Evolutionary conservation across 64 coral and sea anemone genomes (phyloP), one percentile per base, ranked within the genome.

Genomic region (Anthopleura sola): DNA sequence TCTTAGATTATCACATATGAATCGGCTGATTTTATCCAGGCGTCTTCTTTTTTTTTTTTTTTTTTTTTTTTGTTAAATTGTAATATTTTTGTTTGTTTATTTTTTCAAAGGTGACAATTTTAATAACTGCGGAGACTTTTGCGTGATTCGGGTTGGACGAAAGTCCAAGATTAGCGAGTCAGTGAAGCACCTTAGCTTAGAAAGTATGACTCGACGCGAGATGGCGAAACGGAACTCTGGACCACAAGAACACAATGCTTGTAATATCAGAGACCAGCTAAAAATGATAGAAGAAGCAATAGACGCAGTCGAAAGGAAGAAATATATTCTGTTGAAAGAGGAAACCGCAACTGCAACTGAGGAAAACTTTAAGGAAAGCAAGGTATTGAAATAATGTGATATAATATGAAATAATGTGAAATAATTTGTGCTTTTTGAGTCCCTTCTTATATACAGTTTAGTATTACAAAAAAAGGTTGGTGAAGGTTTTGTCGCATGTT

Each of bases 141-240:
- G 50, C 36, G 37, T 99, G n/a, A 84, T 99, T 21, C 84, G 97
- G 34, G 87, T 99, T 9, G 97, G 97, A 66, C 92, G 97, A 3
- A 92, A 87, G 53, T 94, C 97, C 17, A 68, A 87, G 20, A 84
- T 94, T 54, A 87, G 89, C 50, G 66, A 77, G 0, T 64, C 69
- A 5, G 90, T 96, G 26, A 57, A 82, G 33, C 53, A 86, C 2
- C 83, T 82, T 54, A 83, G 82, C 36, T 56, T 96, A 28, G 94
- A 96, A 16, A 87, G 55, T 55, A 36, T 96, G 44, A 83, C 66
- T 13, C 86, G 89, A 21, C 55, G 78, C 5, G 80, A 80, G 55
- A 32, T 88, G 28, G 83, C 48, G 16, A 88, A 75, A 31, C 44
- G 14, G 11, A 39, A 75, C 18, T 23, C 32, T 29, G 78, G 44